Percentiles rank a stretch among this genome's conserved stretches.
These are phyloP conservation scores for Triplophysa tibetana DNA, from an alignment of 2,113 vertebrate species.

Conservation along the genomic window DNA sequence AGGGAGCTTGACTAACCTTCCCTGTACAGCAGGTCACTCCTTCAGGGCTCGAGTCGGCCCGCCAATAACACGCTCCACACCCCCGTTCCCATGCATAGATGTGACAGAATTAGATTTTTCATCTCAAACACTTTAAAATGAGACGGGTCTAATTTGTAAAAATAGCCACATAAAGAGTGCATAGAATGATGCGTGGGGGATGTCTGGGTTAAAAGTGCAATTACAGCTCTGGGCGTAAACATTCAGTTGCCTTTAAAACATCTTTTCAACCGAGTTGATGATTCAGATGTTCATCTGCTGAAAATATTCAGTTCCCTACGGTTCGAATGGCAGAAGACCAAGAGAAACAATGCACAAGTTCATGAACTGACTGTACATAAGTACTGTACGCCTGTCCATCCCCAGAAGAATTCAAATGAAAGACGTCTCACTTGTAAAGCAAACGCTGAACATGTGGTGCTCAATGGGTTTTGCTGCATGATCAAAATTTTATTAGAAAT, in stretches of 20 bases:
- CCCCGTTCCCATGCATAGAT: constrained; percentile 22
- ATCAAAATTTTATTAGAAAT: too few relatives aligned
- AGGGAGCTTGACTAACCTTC: constrained; percentile 34
- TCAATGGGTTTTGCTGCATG: too few relatives aligned
- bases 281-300: constrained; percentile 26
- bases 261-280: not conserved
- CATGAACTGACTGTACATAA: constrained; percentile 9
- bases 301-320: constrained; percentile 12
- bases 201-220: constrained; percentile 15
- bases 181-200: not conserved
- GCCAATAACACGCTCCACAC: not conserved
- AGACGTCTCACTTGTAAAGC: too few relatives aligned
- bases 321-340: constrained; percentile 15
- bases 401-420: too few relatives aligned
- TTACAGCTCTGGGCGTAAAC: not conserved
- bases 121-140: not conserved
- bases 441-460: too few relatives aligned
- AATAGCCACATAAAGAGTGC: constrained; percentile 2
- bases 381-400: not conserved
- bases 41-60: constrained; percentile 21
- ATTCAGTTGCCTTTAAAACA: constrained; percentile 1
- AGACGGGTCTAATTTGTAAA: not conserved
- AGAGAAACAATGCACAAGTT: constrained; percentile 24
- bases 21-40: constrained; percentile 23
- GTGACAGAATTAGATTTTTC: constrained; percentile 15